Conservation (phyloP, 2,888 invertebrate species). For the Syritta pipiens region DNA sequence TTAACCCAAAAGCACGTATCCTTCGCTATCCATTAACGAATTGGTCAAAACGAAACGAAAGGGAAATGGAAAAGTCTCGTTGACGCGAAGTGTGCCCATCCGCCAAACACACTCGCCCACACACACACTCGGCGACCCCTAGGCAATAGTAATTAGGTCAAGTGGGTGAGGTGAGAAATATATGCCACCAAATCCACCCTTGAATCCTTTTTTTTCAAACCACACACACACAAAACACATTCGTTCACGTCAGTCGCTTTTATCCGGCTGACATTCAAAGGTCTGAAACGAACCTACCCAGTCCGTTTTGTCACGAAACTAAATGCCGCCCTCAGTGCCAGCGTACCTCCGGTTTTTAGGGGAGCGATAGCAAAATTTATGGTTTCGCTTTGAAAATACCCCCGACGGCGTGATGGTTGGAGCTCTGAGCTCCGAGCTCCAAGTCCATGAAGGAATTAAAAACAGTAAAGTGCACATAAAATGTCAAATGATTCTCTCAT, state of each 20-base stretch:
- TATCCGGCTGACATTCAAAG: conserved; percentile 49
- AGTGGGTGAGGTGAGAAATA: conserved; percentile 56
- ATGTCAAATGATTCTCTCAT: conserved; percentile 57
- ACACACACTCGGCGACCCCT: no score
- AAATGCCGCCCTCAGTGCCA: no score
- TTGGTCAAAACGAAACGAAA: neutral
- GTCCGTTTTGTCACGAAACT: conserved; percentile 48
- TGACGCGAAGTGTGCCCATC: neutral
- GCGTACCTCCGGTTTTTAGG: conserved; percentile 18
- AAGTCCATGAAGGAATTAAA: conserved; percentile 52
- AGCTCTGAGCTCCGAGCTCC: conserved; percentile 6
- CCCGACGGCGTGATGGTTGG: neutral
- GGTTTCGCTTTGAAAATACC: conserved; percentile 49
- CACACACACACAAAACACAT: neutral
- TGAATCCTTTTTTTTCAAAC: conserved; percentile 36
- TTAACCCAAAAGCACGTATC: conserved; percentile 11
- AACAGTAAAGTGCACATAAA: conserved; percentile 65
- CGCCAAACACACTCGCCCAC: no score
- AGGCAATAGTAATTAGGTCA: conserved; percentile 69
- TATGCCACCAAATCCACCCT: conserved; percentile 26
- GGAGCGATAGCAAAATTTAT: conserved; percentile 54
- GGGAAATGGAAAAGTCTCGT: neutral
- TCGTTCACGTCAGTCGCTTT: neutral
- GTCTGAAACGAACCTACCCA: conserved; percentile 16
- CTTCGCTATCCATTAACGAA: conserved; percentile 10